phyloP scores from a whole-genome alignment of 2,888 invertebrate species.

The Biston stratarius region DNA sequence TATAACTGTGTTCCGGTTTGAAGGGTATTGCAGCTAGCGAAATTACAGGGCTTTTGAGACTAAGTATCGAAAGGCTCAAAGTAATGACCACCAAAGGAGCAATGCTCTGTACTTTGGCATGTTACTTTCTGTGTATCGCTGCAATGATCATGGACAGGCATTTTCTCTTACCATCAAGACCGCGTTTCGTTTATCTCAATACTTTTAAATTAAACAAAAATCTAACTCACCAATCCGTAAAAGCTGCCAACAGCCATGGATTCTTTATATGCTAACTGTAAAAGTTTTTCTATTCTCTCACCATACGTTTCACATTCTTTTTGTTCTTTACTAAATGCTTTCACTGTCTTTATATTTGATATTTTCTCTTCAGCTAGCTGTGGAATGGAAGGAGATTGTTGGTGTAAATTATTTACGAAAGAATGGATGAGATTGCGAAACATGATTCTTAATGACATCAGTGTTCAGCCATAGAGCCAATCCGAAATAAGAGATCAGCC shows the following conservation, averaged over 20 bases:
- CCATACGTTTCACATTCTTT: slow-evolving; percentile 91
- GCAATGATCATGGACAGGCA: too few species aligned
- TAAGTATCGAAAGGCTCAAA: too few species aligned
- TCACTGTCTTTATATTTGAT: slow-evolving; percentile 96
- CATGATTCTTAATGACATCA: too few species aligned
- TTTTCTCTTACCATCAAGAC: too few species aligned
- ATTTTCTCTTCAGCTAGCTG: slow-evolving; percentile 96
- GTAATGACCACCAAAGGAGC: neutral
- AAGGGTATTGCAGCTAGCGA: too few species aligned
- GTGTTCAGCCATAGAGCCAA: too few species aligned
- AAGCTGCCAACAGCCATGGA: slow-evolving; percentile 95
- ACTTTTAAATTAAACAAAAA: neutral
- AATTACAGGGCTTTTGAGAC: too few species aligned
- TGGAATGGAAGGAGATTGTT: slow-evolving; percentile 29
- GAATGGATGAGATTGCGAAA: neutral
- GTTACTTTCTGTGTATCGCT: too few species aligned
- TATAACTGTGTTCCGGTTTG: too few species aligned
- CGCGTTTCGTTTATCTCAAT: too few species aligned
- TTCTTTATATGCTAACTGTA: slow-evolving; percentile 94
- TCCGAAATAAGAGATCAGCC: too few species aligned
- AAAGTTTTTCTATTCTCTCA: slow-evolving; percentile 89
- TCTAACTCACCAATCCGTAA: slow-evolving; percentile 92
- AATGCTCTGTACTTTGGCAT: neutral
- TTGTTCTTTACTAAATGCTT: slow-evolving; percentile 95
- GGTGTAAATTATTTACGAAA: neutral